These are phyloP conservation scores for Clivina fossor DNA, from an alignment of 2,888 invertebrate species.

Conservation along the genomic window DNA sequence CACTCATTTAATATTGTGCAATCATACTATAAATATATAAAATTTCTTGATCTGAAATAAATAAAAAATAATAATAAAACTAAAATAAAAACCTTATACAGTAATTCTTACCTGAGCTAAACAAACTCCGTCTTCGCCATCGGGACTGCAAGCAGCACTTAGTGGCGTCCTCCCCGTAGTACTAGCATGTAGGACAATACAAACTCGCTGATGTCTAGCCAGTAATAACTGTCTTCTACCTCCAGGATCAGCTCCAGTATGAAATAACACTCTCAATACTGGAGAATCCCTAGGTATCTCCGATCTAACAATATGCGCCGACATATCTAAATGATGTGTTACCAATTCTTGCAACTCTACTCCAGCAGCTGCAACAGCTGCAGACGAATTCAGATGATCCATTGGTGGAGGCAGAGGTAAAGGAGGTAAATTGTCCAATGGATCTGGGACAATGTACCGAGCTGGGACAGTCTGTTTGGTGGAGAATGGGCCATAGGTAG, in stretches of 20 bases:
- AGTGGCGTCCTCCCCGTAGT: slow-evolving; percentile 62
- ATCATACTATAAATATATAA: no score
- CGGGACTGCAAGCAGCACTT: slow-evolving; percentile 90
- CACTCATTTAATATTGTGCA: no score
- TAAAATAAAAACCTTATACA: no score
- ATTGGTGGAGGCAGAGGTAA: slow-evolving; percentile 1
- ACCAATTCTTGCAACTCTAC: slow-evolving; percentile 64
- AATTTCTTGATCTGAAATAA: no score
- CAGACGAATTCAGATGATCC: not conserved
- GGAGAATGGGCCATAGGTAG: slow-evolving; percentile 92
- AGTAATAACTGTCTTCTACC: slow-evolving; percentile 67
- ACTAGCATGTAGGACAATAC: slow-evolving; percentile 78
- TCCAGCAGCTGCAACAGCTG: slow-evolving; percentile 41
- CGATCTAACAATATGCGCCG: slow-evolving; percentile 87
- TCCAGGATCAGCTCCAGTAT: slow-evolving; percentile 85
- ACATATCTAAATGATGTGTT: slow-evolving; percentile 82
- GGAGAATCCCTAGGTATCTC: slow-evolving; percentile 88
- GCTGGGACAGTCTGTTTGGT: slow-evolving; percentile 94
- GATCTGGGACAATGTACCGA: slow-evolving; percentile 83
- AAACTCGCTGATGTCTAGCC: slow-evolving; percentile 69
- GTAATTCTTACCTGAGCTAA: slow-evolving; percentile 69
- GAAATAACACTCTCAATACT: slow-evolving; percentile 88
- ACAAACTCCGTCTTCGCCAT: slow-evolving; percentile 90
- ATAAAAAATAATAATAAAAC: no score
- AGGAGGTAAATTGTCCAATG: slow-evolving; percentile 51